Evolutionary conservation across 2,888 invertebrate genomes (phyloP).

Genomic region (Calephelis perditalis): DNA sequence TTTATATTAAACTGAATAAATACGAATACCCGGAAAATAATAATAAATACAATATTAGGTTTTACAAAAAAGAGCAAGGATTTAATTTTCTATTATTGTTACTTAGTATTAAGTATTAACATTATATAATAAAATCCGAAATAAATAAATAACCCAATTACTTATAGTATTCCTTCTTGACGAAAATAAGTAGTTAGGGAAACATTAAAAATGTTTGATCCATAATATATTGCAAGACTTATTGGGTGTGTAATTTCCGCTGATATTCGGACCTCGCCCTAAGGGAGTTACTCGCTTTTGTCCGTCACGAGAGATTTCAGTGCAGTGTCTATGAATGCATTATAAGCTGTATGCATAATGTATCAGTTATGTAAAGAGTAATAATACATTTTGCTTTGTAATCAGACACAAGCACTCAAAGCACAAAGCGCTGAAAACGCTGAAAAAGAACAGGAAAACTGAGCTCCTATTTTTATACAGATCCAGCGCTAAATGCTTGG

Average conservation of each 20-base stretch:
- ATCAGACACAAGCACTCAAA: conserved; percentile 8
- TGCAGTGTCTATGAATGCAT: conserved; percentile 46
- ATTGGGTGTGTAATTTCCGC: conserved; percentile 19
- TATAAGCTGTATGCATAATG: conserved; percentile 42
- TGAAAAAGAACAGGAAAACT: conserved; percentile 2
- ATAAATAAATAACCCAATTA: too few relatives aligned
- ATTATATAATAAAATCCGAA: too few relatives aligned
- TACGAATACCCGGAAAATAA: too few relatives aligned
- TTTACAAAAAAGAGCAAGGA: too few relatives aligned
- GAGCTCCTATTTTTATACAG: background rate
- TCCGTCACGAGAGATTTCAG: conserved; percentile 43
- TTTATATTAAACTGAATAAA: too few relatives aligned
- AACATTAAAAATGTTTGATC: too few relatives aligned
- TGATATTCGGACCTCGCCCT: conserved; percentile 27
- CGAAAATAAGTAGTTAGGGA: too few relatives aligned
- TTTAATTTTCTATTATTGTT: too few relatives aligned
- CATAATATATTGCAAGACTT: too few relatives aligned
- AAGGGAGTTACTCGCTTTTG: conserved; percentile 51
- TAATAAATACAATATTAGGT: too few relatives aligned
- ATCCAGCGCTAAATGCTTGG: background rate
- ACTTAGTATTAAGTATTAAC: too few relatives aligned
- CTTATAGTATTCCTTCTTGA: too few relatives aligned
- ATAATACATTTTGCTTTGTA: conserved; percentile 23
- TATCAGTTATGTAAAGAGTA: conserved; percentile 31
- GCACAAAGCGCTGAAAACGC: background rate